A percentile compares a stretch with the other conserved stretches of the same genome.
These are phyloP conservation scores for Apogon hyalosoma DNA, from an alignment of 2,797 vertebrate genomes.

Conservation along the genomic window DNA sequence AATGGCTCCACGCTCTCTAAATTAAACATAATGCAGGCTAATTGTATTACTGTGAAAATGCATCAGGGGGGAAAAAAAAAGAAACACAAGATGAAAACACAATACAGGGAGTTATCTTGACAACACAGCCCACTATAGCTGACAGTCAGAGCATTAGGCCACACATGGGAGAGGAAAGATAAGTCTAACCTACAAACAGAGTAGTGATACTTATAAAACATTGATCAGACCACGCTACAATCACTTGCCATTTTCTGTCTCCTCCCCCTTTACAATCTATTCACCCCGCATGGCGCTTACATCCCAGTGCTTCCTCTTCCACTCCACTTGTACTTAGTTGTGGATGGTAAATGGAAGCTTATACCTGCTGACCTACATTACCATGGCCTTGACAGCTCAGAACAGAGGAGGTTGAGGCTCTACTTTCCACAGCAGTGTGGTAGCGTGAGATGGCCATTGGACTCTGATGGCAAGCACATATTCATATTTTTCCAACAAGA, in stretches of 20 bases:
- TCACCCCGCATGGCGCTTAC: slow-evolving; percentile 27
- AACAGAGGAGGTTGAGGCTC: slow-evolving; percentile 13
- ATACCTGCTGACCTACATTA: slow-evolving; percentile 76
- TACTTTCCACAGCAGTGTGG: background rate
- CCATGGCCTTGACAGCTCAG: slow-evolving; percentile 20
- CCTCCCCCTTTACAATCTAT: slow-evolving; percentile 21
- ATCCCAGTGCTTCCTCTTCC: slow-evolving; percentile 56
- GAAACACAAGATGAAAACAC: slow-evolving; percentile 16
- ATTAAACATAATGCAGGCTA: slow-evolving; percentile 34
- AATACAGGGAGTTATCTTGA: slow-evolving; percentile 65
- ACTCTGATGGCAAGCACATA: background rate
- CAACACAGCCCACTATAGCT: slow-evolving; percentile 55
- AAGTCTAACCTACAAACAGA: slow-evolving; percentile 67
- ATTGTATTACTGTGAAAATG: slow-evolving; percentile 40
- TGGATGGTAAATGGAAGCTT: slow-evolving; percentile 46
- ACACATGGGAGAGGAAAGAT: slow-evolving; percentile 62
- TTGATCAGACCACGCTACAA: slow-evolving; percentile 62
- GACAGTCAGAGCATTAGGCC: slow-evolving; percentile 56
- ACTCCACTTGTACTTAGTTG: slow-evolving; percentile 56
- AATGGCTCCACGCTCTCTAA: slow-evolving; percentile 28
- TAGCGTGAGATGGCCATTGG: background rate
- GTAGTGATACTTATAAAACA: slow-evolving; percentile 70
- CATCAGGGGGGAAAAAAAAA: slow-evolving; percentile 5
- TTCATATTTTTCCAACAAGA: background rate
- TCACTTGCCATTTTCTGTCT: slow-evolving; percentile 23